phyloP scores from a whole-genome alignment of 2,113 vertebrate species.

The Hepsetus odoe region DNA sequence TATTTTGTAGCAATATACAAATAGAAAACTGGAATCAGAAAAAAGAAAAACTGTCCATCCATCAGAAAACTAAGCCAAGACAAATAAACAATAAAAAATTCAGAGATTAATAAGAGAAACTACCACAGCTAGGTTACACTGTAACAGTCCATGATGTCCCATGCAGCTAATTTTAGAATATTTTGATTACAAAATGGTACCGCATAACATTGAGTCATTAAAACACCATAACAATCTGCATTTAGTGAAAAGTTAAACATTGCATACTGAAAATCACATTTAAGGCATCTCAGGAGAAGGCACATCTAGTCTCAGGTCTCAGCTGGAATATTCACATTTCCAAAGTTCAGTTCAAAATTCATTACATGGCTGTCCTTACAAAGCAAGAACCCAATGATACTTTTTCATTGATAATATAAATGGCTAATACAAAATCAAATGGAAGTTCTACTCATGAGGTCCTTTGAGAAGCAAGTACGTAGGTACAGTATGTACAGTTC shows the following conservation, averaged over 20 bases:
- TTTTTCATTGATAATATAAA: neutral
- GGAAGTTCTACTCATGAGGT: neutral
- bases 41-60: neutral
- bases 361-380: neutral
- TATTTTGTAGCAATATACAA: constrained; percentile 42
- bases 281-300: constrained; percentile 33
- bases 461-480: constrained; percentile 7
- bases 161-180: neutral
- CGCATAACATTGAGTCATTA: constrained; percentile 36
- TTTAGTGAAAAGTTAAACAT: constrained; percentile 6
- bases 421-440: too few relatives aligned
- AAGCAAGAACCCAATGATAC: neutral
- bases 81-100: constrained; percentile 15
- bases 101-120: constrained; percentile 4
- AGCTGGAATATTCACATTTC: constrained; percentile 46
- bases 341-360: neutral
- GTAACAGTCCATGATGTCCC: constrained; percentile 19
- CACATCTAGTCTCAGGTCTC: constrained; percentile 15
- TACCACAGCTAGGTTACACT: constrained; percentile 5
- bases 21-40: constrained; percentile 36
- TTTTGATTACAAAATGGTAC: constrained; percentile 14
- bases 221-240: constrained; percentile 37
- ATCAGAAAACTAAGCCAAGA: constrained; percentile 2
- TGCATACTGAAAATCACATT: neutral
- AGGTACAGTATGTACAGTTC: neutral